Evolutionary conservation across 1,140 invertebrate species (phyloP), one percentile per base, ranked within the genome.

Genomic region (Pantala flavescens): DNA sequence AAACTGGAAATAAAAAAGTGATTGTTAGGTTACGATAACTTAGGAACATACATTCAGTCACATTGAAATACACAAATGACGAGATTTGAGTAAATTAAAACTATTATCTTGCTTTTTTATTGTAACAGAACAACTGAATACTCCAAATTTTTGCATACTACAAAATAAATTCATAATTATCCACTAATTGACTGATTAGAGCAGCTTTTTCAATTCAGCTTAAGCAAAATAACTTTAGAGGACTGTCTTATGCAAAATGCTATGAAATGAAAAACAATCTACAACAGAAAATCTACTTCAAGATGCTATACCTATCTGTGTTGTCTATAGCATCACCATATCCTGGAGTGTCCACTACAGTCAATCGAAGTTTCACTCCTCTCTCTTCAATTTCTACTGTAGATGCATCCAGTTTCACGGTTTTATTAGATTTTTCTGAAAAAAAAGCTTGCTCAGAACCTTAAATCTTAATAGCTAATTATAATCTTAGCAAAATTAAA

Each of bases 271-370:
- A 5, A 36, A 9, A 36, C 9, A 36, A 5, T 36, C 9, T 36
- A 36, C 28, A 9, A 36, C 28, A 36, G 9, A 36, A n/a, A n/a
- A n/a, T 5, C 28, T 9, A 36, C 2, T 36, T 36, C 2, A 36
- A 36, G 2, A 9, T 36, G 28, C 28, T 5, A 36, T 77, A 84
- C 82, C 83, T 83, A 82, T 96, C 95, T 24, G 91, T 95, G 83
- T 98, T 99, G 82, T 99, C 92, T 78, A 99, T 97, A n/a, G 96
- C 94, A 87, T 99, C 98, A 21, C 98, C 98, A 85, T 97, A 99
- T 16, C 98, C 98, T 71, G 97, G 97, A 0, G 98, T 99, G 80
- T 99, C 98, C 2, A 99, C 93, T 72, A 98, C 91, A 0, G 94
- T 98, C 23, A 98, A 83, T 72, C 93, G 87, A 36, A 98, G 83